phyloP scores from a whole-genome alignment of 2,888 invertebrate species.

The Sinotaia quadrata region DNA sequence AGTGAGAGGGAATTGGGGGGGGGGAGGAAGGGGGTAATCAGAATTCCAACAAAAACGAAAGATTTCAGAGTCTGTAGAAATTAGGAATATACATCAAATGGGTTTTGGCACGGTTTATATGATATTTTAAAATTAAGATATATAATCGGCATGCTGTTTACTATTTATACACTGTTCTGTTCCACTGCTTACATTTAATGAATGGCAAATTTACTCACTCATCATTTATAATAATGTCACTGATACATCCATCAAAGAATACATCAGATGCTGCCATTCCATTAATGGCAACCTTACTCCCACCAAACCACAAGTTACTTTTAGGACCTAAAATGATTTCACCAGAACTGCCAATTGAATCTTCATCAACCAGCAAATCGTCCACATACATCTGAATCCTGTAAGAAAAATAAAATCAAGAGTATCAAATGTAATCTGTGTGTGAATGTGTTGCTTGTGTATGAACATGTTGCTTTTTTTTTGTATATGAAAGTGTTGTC shows the following conservation, averaged over 20 bases:
- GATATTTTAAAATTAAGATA: too few species aligned
- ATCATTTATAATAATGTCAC: conserved; percentile 87
- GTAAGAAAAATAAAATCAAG: neutral
- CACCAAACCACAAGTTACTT: conserved; percentile 84
- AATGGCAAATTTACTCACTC: conserved; percentile 78
- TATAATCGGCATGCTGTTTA: too few species aligned
- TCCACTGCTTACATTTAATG: too few species aligned
- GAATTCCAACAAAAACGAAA: too few species aligned
- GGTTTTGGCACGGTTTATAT: too few species aligned
- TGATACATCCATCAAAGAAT: conserved; percentile 84
- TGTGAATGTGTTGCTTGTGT: neutral
- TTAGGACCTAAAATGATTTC: conserved; percentile 74
- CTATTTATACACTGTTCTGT: too few species aligned
- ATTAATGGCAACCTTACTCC: conserved; percentile 76
- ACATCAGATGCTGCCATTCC: conserved; percentile 75
- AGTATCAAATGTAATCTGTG: neutral
- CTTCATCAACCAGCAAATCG: conserved; percentile 27
- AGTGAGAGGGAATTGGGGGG: too few species aligned
- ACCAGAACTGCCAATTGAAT: too few species aligned
- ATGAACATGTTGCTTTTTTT: neutral
- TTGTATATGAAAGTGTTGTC: too few species aligned
- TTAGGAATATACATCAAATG: too few species aligned
- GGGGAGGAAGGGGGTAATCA: too few species aligned
- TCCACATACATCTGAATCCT: conserved; percentile 29
- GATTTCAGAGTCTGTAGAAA: too few species aligned